Base-by-base conservation (phyloP, 2,113 vertebrate genomes). In the Pipra filicauda region DNA sequence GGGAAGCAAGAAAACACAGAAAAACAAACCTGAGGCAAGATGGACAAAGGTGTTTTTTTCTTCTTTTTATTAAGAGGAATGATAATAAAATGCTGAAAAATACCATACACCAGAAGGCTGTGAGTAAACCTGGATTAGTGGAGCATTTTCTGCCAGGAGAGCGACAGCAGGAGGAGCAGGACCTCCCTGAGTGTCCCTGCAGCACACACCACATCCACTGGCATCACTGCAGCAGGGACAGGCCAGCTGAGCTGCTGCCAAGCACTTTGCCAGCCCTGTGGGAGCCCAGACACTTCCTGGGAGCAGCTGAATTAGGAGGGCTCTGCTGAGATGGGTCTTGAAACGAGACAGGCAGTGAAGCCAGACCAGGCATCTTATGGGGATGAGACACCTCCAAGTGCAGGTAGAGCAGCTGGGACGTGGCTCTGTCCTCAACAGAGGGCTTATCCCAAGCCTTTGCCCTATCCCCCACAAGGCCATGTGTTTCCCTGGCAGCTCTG, bases 381-480 rank as follows among this genome's bases (percentile, higher is more conserved):
- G 75, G 39, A 9, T 31, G 23, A 43, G 26, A 44, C 2, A 5
- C 7, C 30, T 70, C 69, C 24, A 44, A 13, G 12, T 5, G 5
- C 54, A 54, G 27, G 15, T 2, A 0, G 41, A 71, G 48, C 37
- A 23, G 54, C n/a, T 51, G 49, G 28, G 49, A 59, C 13, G 39
- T 22, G 37, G 58, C 41, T 69, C 43, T 64, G 35, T 27, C 59
- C 49, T 69, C 52, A 37, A 12, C 1, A 8, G 41, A 44, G 24
- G 28, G 44, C 31, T 88, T 43, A 72, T 28, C 18, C 67, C 54
- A 76, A 65, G 49, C 26, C 46, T 24, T 71, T 2, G 1, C 14
- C 37, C 28, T 0, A 0, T 48, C n/a, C 52, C 31, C 12, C 55
- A 22, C 19, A 17, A 55, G 33, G 19, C 43, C 43, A 5, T 4